Evolutionary conservation across 1,140 invertebrate genomes (phyloP).

Genomic region (Apocrypta bakeri): DNA sequence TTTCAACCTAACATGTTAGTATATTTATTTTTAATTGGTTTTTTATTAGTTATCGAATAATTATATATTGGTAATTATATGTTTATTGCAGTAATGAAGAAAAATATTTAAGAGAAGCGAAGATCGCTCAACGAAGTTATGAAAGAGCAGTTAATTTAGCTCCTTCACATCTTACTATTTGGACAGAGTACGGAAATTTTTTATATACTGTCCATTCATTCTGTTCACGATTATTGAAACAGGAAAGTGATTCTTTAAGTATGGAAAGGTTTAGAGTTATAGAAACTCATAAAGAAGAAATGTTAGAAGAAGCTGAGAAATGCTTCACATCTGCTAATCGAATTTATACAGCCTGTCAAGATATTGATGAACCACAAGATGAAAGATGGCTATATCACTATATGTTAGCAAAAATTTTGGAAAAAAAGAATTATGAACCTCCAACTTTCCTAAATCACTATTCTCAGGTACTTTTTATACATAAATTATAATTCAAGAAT

Average conservation of each 20-base stretch:
- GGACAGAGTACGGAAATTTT: conserved; percentile 92
- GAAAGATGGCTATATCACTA: conserved; percentile 93
- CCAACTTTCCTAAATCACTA: conserved; percentile 87
- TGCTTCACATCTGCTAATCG: conserved; percentile 85
- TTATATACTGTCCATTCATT: conserved; percentile 91
- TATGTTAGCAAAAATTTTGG: conserved; percentile 93
- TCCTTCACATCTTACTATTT: conserved; percentile 82
- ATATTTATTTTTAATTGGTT: conserved; percentile 5
- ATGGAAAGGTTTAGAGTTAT: conserved; percentile 86
- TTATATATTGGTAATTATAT: conserved; percentile 20
- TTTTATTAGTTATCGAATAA: conserved; percentile 29
- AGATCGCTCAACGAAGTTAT: conserved; percentile 85
- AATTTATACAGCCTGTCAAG: conserved; percentile 72
- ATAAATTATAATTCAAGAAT: too few species aligned
- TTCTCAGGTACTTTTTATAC: conserved; percentile 59
- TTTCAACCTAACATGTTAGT: conserved; percentile 77
- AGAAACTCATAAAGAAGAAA: conserved; percentile 84
- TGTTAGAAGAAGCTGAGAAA: conserved; percentile 83
- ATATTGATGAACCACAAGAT: conserved; percentile 75
- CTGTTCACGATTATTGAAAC: conserved; percentile 88
- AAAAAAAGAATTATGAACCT: conserved; percentile 85
- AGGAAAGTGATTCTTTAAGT: conserved; percentile 83
- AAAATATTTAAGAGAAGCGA: conserved; percentile 83
- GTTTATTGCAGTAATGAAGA: conserved; percentile 76
- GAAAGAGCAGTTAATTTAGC: conserved; percentile 84